Base-by-base conservation (phyloP, 2,797 vertebrate genomes). In the Dicrostonyx torquatus region DNA sequence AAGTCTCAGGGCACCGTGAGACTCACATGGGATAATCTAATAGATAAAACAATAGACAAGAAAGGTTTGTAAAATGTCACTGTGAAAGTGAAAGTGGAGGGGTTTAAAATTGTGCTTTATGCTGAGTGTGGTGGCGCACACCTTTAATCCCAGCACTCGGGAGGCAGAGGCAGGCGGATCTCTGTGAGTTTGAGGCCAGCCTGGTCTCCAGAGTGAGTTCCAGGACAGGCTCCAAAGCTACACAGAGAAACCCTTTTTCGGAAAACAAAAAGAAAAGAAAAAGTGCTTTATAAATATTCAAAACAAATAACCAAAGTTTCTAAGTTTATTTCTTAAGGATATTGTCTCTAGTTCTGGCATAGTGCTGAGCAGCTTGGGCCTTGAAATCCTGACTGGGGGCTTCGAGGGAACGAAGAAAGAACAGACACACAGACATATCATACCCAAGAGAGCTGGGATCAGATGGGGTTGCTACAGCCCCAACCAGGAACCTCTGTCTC, bases 261-360 rank as follows among this genome's bases (percentile, higher is more conserved):
- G 6, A 43, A 43, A 43, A 43, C 43, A 43, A 43, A 43, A 43
- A 43, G 43, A 43, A 43, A 43, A 43, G 43, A 43, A 50, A 86
- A 94, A 94, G 34, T 77, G 24, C 45, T 86, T 93, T 91, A 84
- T 77, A 45, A 77, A 77, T 22, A 82, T 43, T 43, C 9, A 40
- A 85, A 95, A 58, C 84, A 86, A 20, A 50, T 53, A 66, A 40
- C 11, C 48, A n/a, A 20, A 75, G 8, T 18, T 76, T 82, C 37
- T 75, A 12, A 73, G 87, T 60, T 24, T 37, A 8, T 48, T 45
- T 62, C 53, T 64, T 85, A n/a, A 89, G 77, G 15, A 55, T n/a
- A 43, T 24, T 53, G 79, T 58, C 22, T 43, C 70, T 62, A 31
- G 48, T 37, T 87, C 68, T 62, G 53, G n/a, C 78, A n/a, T 24